Percentiles rank a stretch among this genome's conserved stretches.
Conservation (phyloP, 1,140 invertebrate species). For the Lysiphlebus fabarum region DNA sequence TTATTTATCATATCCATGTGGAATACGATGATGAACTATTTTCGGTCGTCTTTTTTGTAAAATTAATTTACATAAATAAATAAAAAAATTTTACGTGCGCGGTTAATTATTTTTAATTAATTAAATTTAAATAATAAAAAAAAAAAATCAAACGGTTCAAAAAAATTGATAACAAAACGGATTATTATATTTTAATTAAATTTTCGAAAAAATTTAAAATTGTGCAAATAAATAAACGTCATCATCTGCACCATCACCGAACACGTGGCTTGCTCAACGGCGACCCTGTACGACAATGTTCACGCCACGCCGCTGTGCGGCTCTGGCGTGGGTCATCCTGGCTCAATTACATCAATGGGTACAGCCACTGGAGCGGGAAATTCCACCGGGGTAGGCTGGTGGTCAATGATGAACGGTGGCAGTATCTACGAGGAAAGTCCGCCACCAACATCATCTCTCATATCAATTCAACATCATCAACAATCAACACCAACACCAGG, state of each 20-base stretch:
- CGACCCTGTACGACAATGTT: conserved; percentile 77
- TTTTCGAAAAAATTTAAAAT: conserved; percentile 22
- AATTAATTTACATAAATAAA: conserved; percentile 11
- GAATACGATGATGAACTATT: conserved; percentile 12
- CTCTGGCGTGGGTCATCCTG: conserved; percentile 67
- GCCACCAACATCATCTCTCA: conserved; percentile 54
- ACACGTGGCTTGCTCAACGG: conserved; percentile 75
- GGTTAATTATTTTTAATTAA: too few relatives aligned
- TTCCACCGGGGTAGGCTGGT: conserved; percentile 76
- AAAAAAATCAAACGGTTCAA: neutral
- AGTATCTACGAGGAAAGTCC: conserved; percentile 71
- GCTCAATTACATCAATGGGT: conserved; percentile 64
- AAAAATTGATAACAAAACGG: conserved; percentile 7
- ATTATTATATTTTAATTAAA: conserved; percentile 14
- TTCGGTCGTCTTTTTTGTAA: conserved; percentile 3
- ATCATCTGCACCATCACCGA: conserved; percentile 69
- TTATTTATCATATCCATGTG: neutral
- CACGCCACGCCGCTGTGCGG: conserved; percentile 63
- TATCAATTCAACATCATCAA: conserved; percentile 53
- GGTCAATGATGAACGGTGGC: conserved; percentile 75
- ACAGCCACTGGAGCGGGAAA: conserved; percentile 74
- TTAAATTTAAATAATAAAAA: too few relatives aligned
- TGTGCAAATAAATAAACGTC: conserved; percentile 44
- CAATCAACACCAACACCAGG: conserved; percentile 46
- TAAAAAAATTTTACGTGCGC: too few relatives aligned